Percentiles rank a stretch among this genome's conserved stretches.
phyloP scores from a whole-genome alignment of 1,140 invertebrate species.

The Tetranychus urticae region DNA sequence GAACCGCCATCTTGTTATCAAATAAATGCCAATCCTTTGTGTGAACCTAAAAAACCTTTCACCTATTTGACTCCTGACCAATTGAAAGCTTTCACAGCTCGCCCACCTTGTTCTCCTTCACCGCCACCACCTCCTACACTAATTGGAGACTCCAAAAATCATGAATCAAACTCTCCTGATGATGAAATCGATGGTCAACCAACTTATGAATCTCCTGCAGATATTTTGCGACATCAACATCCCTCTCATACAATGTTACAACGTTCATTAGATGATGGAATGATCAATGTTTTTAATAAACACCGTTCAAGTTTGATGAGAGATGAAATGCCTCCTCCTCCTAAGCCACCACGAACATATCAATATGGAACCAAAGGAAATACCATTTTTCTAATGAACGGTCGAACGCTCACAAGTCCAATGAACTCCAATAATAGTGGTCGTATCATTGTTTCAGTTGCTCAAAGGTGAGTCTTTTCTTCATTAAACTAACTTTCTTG shows the following conservation, averaged over 20 bases:
- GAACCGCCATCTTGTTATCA: neutral
- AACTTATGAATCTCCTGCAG: neutral
- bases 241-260: neutral
- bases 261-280: neutral
- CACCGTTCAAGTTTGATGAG: neutral
- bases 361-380: constrained; percentile 4
- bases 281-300: neutral
- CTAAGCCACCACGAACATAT: constrained; percentile 9
- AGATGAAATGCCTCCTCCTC: neutral
- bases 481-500: neutral
- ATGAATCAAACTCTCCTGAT: neutral
- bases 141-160: neutral
- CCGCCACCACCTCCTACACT: neutral
- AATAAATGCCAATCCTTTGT: neutral
- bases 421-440: neutral
- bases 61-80: too few relatives aligned
- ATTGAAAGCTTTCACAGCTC: too few relatives aligned
- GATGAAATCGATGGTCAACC: neutral
- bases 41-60: too few relatives aligned
- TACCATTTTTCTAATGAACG: neutral
- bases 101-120: neutral
- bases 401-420: neutral
- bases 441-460: constrained; percentile 5
- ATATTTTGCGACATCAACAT: neutral
- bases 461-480: neutral